Evolutionary conservation across 2,797 vertebrate genomes (phyloP).

Genomic region (Gallirallus australis): DNA sequence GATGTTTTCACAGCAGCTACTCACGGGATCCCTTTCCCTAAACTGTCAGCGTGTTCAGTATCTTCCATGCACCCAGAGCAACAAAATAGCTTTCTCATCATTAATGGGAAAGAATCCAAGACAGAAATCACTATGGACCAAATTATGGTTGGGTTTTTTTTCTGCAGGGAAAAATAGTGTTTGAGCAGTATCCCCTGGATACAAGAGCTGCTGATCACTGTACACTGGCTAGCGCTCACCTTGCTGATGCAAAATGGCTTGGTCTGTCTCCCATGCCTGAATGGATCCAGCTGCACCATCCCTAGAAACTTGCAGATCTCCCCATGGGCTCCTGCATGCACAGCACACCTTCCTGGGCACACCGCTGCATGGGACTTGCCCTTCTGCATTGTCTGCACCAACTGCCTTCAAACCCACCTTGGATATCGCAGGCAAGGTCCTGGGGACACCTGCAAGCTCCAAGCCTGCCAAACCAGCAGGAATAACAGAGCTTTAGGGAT

Average conservation of each 20-base stretch:
- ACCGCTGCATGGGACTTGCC: background rate
- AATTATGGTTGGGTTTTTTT: background rate
- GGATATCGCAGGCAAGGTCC: background rate
- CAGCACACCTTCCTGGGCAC: background rate
- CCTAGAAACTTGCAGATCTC: background rate
- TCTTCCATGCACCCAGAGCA: background rate
- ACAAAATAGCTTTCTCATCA: slow-evolving; percentile 17
- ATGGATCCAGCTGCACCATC: background rate
- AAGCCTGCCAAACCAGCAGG: background rate
- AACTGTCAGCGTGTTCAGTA: background rate
- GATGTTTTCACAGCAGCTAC: slow-evolving; percentile 13
- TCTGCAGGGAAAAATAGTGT: background rate
- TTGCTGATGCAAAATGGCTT: background rate
- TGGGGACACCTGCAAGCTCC: background rate
- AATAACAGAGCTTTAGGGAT: background rate
- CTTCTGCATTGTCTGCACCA: background rate
- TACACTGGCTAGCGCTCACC: background rate
- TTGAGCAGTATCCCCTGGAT: slow-evolving; percentile 8
- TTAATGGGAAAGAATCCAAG: slow-evolving; percentile 31
- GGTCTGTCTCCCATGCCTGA: background rate
- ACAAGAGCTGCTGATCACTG: background rate
- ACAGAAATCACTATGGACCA: background rate
- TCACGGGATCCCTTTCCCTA: slow-evolving; percentile 11
- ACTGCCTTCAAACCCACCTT: background rate
- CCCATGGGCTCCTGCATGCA: background rate